These are phyloP conservation scores for Eciton burchellii DNA, from an alignment of 1,140 invertebrate species.

Conservation along the genomic window DNA sequence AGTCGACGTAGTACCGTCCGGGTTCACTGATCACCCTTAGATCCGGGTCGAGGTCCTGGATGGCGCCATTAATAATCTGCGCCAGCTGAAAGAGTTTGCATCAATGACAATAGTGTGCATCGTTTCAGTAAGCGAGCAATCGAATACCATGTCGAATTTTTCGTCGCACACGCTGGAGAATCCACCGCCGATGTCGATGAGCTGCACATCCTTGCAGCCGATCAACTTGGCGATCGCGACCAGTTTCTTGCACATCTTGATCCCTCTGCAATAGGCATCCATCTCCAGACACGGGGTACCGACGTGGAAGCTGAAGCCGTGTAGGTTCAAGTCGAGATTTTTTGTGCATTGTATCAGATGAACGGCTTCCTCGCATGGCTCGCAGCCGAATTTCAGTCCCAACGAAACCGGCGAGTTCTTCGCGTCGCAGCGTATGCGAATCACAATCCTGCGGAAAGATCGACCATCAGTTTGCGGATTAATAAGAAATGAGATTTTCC, in stretches of 20 bases:
- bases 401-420: constrained; percentile 91
- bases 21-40: constrained; percentile 90
- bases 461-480: too few relatives aligned
- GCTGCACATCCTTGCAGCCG: constrained; percentile 88
- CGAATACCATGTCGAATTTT: constrained; percentile 88
- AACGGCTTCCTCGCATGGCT: constrained; percentile 91
- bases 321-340: constrained; percentile 90
- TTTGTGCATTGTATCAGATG: constrained; percentile 91
- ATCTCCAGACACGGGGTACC: constrained; percentile 92
- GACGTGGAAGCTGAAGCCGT: constrained; percentile 96
- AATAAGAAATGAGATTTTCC: neutral
- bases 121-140: neutral
- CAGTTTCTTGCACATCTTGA: constrained; percentile 88
- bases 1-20: constrained; percentile 89
- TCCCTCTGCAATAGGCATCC: constrained; percentile 90
- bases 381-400: constrained; percentile 97
- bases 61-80: constrained; percentile 85
- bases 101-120: neutral
- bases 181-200: constrained; percentile 95
- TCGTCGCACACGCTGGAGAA: constrained; percentile 90
- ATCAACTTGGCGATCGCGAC: constrained; percentile 89
- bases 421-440: constrained; percentile 96
- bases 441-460: constrained; percentile 89
- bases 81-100: constrained; percentile 83
- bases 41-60: constrained; percentile 88